Evolutionary conservation across 2,888 invertebrate species (phyloP).

Genomic region (Rotaria socialis): DNA sequence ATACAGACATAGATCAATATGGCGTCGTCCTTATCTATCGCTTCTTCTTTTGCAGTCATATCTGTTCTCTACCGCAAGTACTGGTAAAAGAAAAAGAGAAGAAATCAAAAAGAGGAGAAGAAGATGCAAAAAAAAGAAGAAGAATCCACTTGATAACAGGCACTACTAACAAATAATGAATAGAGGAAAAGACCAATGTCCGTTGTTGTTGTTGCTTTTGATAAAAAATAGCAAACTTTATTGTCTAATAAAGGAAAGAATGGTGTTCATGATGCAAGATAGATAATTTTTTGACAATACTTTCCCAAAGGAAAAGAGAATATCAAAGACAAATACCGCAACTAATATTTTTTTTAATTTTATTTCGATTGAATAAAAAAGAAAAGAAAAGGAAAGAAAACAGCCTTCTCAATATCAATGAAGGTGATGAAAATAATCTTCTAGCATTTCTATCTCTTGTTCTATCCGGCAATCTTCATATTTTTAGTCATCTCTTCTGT

Average conservation of each 20-base stretch:
- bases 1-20: conserved; percentile 10
- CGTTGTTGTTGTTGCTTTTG: not conserved
- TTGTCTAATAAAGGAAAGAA: conserved; percentile 19
- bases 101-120: not conserved
- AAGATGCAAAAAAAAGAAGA: not conserved
- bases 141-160: conserved; percentile 1
- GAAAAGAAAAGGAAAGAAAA: not conserved
- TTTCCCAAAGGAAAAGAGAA: not conserved
- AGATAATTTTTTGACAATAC: not conserved
- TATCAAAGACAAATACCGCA: conserved; percentile 26
- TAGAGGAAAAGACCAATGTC: not conserved
- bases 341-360: not conserved
- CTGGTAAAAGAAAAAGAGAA: not conserved
- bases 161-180: conserved; percentile 18
- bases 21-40: conserved; percentile 15
- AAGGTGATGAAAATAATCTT: conserved; percentile 16
- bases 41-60: conserved; percentile 4
- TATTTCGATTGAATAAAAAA: not conserved
- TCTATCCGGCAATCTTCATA: not conserved
- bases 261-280: conserved; percentile 5
- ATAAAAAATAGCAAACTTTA: not conserved
- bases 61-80: not conserved
- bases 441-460: conserved; percentile 4
- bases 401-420: not conserved
- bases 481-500: conserved; percentile 1